Conservation (phyloP, 1,140 invertebrate species). For the Mycetomoellerius zeteki region DNA sequence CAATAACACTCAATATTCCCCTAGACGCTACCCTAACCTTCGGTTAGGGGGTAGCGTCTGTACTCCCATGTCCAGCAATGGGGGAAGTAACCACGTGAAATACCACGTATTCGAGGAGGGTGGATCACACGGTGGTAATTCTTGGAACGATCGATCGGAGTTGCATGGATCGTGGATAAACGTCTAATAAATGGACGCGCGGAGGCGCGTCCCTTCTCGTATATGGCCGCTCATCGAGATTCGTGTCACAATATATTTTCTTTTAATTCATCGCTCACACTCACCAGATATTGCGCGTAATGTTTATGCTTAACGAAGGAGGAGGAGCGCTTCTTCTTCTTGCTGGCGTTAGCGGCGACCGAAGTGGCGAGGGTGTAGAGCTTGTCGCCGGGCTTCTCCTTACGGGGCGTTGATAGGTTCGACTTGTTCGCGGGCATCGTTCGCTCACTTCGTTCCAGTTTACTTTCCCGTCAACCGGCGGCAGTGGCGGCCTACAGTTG, state of each 20-base stretch:
- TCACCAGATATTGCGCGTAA: constrained; percentile 82
- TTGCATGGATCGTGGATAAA: constrained; percentile 1
- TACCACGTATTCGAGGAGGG: neutral
- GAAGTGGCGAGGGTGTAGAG: constrained; percentile 57
- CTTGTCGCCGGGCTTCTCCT: constrained; percentile 78
- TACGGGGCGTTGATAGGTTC: constrained; percentile 77
- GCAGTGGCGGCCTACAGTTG: neutral
- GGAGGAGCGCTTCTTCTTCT: constrained; percentile 79
- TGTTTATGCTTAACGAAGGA: constrained; percentile 80
- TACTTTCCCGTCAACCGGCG: neutral
- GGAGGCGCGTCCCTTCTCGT: constrained; percentile 40
- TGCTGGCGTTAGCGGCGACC: constrained; percentile 48
- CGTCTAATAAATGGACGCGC: neutral
- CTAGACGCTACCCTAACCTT: constrained; percentile 32
- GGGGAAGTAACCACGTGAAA: neutral
- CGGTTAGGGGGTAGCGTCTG: neutral
- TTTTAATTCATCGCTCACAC: constrained; percentile 60
- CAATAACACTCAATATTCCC: constrained; percentile 46
- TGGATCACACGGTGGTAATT: neutral
- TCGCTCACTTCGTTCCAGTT: neutral
- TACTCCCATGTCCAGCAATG: neutral
- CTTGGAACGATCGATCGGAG: constrained; percentile 38
- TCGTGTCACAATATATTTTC: constrained; percentile 44
- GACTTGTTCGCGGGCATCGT: constrained; percentile 82
- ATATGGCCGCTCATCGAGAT: constrained; percentile 61